A percentile compares a stretch with the other conserved stretches of the same genome.
phyloP scores from a whole-genome alignment of 2,113 vertebrate species.

The Pygoscelis antarcticus region DNA sequence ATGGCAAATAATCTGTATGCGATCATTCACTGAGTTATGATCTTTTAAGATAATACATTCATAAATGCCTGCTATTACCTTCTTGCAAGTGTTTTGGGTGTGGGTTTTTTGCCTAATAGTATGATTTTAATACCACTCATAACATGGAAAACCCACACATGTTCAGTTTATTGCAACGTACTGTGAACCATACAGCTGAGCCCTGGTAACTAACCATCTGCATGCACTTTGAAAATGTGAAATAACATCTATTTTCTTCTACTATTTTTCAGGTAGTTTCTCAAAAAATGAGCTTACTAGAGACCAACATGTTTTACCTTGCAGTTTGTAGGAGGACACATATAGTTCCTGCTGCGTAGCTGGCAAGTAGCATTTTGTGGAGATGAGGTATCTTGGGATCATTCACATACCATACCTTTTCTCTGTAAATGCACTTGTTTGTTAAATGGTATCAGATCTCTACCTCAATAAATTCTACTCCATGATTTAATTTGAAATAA shows the following conservation, averaged over 20 bases:
- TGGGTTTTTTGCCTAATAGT: not conserved
- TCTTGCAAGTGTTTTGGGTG: not conserved
- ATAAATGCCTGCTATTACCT: not conserved
- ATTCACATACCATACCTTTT: not conserved
- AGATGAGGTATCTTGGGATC: not conserved
- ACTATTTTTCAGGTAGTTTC: not conserved
- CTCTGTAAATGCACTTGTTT: not conserved
- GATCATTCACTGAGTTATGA: fast-evolving
- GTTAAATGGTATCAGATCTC: not conserved
- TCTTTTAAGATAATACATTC: not conserved
- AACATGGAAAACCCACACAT: not conserved
- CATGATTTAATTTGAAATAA: not conserved
- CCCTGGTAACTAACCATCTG: not conserved
- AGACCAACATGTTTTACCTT: not conserved
- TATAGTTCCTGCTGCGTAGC: not conserved
- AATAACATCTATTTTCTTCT: not conserved
- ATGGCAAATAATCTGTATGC: not conserved
- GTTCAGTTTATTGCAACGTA: not conserved
- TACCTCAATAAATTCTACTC: not conserved
- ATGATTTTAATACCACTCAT: not conserved
- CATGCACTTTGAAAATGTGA: not conserved
- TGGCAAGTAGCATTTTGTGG: not conserved
- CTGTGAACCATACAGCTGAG: not conserved
- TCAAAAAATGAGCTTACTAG: not conserved
- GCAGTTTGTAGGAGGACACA: not conserved